phyloP scores from a whole-genome alignment of 2,888 invertebrate species.

The Pseudococcus longispinus region DNA sequence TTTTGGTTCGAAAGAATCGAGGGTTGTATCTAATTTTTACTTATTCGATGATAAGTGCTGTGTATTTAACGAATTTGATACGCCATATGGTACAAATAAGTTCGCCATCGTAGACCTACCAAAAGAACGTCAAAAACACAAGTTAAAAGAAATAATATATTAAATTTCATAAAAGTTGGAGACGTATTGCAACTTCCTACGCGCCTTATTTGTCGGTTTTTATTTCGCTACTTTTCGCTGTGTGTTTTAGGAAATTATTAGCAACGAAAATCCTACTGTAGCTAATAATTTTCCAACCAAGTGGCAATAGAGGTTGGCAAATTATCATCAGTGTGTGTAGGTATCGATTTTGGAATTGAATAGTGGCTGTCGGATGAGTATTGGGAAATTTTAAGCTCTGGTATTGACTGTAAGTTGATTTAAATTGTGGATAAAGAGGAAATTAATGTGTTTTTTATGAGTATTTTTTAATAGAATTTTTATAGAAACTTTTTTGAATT shows the following conservation, averaged over 20 bases:
- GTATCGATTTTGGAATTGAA: not conserved
- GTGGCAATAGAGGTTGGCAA: not conserved
- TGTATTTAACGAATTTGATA: conserved; percentile 38
- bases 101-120: not conserved
- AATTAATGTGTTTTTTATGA: not conserved
- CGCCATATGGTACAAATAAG: conserved; percentile 34
- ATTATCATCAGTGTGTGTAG: not conserved
- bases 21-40: not conserved
- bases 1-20: not conserved
- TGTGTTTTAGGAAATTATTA: conserved; percentile 10
- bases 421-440: not conserved
- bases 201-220: not conserved
- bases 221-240: not conserved
- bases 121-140: conserved; percentile 22
- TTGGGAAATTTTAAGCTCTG: not conserved
- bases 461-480: too few species aligned
- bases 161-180: conserved; percentile 45
- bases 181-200: conserved; percentile 25
- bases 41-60: conserved; percentile 16
- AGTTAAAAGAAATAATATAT: conserved; percentile 46
- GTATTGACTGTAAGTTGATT: not conserved
- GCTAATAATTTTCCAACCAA: not conserved
- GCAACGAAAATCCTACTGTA: not conserved
- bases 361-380: not conserved
- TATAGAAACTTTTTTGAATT: too few species aligned